phyloP scores from a whole-genome alignment of 2,888 invertebrate genomes.

The Norana najaformis region DNA sequence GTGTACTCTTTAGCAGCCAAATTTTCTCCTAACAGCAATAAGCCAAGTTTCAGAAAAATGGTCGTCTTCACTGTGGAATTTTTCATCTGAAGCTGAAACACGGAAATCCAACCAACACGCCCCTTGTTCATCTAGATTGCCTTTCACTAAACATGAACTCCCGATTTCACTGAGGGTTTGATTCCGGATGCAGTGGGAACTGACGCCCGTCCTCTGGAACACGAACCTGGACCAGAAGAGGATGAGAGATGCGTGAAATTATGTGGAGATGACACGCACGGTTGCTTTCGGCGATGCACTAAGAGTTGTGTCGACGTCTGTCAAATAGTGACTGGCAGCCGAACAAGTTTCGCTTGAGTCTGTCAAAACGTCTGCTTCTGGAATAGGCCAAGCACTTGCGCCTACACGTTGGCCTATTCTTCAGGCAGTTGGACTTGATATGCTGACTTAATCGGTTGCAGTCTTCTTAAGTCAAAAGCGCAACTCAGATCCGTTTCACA shows the following conservation, averaged over 20 bases:
- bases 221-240: neutral
- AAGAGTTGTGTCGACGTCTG: neutral
- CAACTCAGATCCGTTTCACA: too few relatives aligned
- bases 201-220: neutral
- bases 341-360: too few relatives aligned
- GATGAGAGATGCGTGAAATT: neutral
- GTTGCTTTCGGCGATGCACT: neutral
- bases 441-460: too few relatives aligned
- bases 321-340: too few relatives aligned
- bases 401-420: too few relatives aligned
- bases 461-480: too few relatives aligned
- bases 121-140: neutral
- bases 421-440: too few relatives aligned
- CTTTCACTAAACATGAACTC: neutral
- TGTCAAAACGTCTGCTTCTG: too few relatives aligned
- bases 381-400: too few relatives aligned
- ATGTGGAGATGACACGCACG: neutral
- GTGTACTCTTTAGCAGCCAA: neutral
- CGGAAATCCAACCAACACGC: neutral
- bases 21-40: neutral
- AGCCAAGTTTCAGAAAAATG: neutral
- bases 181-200: neutral
- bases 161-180: neutral
- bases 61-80: neutral
- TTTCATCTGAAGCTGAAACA: neutral